Evolutionary conservation across 2,888 invertebrate genomes (phyloP).

Genomic region (Holacanthella duospinosa): DNA sequence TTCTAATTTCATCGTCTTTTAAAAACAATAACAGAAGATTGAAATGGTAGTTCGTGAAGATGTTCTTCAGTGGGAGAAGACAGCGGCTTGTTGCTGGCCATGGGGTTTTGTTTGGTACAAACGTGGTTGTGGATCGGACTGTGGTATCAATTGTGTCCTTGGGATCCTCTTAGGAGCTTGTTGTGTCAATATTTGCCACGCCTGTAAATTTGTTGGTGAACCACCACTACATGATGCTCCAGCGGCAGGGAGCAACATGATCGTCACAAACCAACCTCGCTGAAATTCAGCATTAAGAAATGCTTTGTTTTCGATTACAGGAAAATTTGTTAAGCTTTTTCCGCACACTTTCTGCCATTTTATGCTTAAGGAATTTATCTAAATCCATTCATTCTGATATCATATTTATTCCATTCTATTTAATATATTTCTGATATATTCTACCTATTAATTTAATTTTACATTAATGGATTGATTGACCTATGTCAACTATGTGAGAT

Average conservation of each 20-base stretch:
- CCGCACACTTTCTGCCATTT: too few relatives aligned
- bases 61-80: neutral
- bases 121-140: neutral
- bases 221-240: neutral
- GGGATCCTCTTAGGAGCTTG: neutral
- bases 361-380: too few relatives aligned
- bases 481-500: too few relatives aligned
- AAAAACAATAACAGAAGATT: too few relatives aligned
- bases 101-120: neutral
- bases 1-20: too few relatives aligned
- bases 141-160: neutral
- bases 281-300: neutral
- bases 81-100: neutral
- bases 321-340: too few relatives aligned
- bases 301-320: too few relatives aligned
- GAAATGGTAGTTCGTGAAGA: neutral
- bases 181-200: neutral
- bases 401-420: too few relatives aligned
- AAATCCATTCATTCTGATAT: too few relatives aligned
- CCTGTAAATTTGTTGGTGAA: conserved; percentile 1
- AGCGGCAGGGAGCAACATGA: neutral
- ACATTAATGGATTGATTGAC: too few relatives aligned
- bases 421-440: too few relatives aligned
- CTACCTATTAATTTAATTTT: too few relatives aligned
- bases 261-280: neutral